phyloP scores from a whole-genome alignment of 2,888 invertebrate genomes.

The Drosophila ustulata region DNA sequence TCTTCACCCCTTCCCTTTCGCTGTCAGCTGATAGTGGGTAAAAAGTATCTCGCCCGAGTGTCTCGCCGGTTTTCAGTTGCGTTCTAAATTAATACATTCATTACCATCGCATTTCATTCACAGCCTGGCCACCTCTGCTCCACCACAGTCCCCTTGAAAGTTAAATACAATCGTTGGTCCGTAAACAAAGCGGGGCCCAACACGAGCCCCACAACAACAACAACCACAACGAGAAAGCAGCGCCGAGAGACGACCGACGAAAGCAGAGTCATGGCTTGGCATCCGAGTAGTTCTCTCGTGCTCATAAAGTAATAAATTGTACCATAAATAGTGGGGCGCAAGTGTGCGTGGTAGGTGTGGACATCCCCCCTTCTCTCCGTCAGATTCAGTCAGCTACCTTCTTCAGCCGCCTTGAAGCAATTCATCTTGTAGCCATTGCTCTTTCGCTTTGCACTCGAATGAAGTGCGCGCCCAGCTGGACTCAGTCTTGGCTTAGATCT shows the following conservation, averaged over 20 bases:
- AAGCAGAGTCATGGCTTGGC: background rate
- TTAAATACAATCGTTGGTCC: constrained; percentile 79
- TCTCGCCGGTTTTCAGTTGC: constrained; percentile 78
- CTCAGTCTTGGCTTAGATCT: constrained; percentile 20
- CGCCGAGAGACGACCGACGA: too few relatives aligned
- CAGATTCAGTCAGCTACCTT: background rate
- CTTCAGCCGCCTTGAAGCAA: constrained; percentile 53
- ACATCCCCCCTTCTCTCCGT: constrained; percentile 14
- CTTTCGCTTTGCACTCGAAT: constrained; percentile 29
- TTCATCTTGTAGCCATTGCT: constrained; percentile 61
- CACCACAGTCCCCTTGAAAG: constrained; percentile 40
- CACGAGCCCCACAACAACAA: constrained; percentile 3
- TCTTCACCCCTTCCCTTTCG: too few relatives aligned
- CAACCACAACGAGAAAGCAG: background rate
- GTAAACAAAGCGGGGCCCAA: constrained; percentile 68
- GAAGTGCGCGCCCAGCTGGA: constrained; percentile 43
- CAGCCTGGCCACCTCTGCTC: background rate
- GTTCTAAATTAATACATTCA: constrained; percentile 83
- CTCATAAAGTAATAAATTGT: constrained; percentile 83
- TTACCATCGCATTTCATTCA: constrained; percentile 78
- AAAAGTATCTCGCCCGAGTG: constrained; percentile 80
- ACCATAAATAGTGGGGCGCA: constrained; percentile 76
- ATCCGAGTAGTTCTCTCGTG: constrained; percentile 30
- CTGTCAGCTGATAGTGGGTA: constrained; percentile 52
- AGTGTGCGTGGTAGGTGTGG: constrained; percentile 62